A percentile compares a stretch with the other conserved stretches of the same genome.
phyloP scores from a whole-genome alignment of 2,113 vertebrate genomes.

The Struthio camelus region DNA sequence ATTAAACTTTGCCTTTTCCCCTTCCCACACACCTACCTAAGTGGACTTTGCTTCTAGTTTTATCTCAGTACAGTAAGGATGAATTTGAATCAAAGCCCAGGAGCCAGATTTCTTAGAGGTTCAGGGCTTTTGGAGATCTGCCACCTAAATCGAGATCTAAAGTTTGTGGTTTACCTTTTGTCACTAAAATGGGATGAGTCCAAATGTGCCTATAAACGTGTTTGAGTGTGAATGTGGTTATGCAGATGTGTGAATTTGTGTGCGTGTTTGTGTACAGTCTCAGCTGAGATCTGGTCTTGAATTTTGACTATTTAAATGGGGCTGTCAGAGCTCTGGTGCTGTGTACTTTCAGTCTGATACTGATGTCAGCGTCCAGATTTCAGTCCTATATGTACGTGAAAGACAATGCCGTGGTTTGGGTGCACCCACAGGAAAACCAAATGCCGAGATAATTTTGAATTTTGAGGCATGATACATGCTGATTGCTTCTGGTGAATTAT shows the following conservation, averaged over 20 bases:
- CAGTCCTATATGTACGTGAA: not conserved
- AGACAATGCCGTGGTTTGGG: not conserved
- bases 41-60: conserved; percentile 20
- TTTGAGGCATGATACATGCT: accelerated
- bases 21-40: conserved; percentile 64
- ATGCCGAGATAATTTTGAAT: not conserved
- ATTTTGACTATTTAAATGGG: not conserved
- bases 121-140: not conserved
- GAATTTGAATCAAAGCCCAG: not conserved
- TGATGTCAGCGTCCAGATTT: not conserved
- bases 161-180: not conserved
- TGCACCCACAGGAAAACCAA: not conserved
- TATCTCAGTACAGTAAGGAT: not conserved
- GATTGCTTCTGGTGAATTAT: not conserved
- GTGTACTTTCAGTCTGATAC: not conserved
- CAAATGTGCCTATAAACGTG: accelerated
- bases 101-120: not conserved
- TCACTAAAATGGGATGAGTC: not conserved
- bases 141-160: not conserved
- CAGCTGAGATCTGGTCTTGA: not conserved
- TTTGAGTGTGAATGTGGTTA: not conserved
- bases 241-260: not conserved
- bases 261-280: not conserved
- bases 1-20: conserved; percentile 65
- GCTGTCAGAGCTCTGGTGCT: not conserved